Base-by-base conservation (phyloP, 2,888 invertebrate species). In the Tubiluchus corallicola region DNA sequence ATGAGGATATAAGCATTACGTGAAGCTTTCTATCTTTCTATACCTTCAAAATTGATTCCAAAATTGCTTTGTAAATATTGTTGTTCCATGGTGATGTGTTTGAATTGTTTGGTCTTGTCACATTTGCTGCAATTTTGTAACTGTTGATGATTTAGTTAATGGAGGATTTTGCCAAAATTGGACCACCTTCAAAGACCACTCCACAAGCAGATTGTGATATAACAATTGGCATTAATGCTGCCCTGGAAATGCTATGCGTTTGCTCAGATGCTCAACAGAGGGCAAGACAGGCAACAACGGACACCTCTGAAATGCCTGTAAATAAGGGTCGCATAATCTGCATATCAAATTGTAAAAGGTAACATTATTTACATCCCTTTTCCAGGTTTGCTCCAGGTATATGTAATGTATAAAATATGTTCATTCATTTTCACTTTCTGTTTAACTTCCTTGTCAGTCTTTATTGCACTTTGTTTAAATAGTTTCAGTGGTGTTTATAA, bases 301-400 rank as follows among this genome's bases (percentile, higher is more conserved):
- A 71, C 42, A 68, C 63, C 52, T 68, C 65, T 15, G 66, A 51
- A 58, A 45, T 60, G 59, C 57, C 72, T 5, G 54, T 68, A 44
- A 74, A 69, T 61, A 73, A 76, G 47, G 85, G 87, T 9, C 71
- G 90, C 49, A 80, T 92, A 15, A 82, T 92, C 55, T 87, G 87
- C 57, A 78, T 92, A 21, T 88, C 88, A 3, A 80, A 83, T 52
- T 79, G 85, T 0, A 72, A 84, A 51, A 63, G 57, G 64, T 63
- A 47, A 37, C 17, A 17, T 41, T 39, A n/a, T 13, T 9, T 41
- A 43, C 2, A 17, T 9, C n/a, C n/a, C n/a, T n/a, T n/a, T n/a
- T n/a, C n/a, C n/a, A n/a, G n/a, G n/a, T n/a, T n/a, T n/a, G n/a
- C n/a, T n/a, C n/a, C n/a, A n/a, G n/a, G n/a, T n/a, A n/a, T n/a